phyloP scores from a whole-genome alignment of 35 echinoderm and acorn worm species.

The Lytechinus pictus region DNA sequence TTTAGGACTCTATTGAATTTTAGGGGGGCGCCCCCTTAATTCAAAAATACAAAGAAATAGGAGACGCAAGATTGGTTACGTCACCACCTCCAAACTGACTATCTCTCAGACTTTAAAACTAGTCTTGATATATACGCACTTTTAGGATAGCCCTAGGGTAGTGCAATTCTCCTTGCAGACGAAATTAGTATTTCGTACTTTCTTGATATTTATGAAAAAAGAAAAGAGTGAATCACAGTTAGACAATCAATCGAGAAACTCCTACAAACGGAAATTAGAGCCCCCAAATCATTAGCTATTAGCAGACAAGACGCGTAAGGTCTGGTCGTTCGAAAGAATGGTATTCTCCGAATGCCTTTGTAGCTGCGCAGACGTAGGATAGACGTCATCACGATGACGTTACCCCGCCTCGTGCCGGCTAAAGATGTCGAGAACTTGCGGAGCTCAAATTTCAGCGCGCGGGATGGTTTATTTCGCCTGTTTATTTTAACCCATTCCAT shows the following conservation, averaged over 20 bases:
- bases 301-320: background rate
- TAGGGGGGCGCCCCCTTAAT: background rate
- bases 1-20: background rate
- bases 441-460: background rate
- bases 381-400: background rate
- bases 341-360: background rate
- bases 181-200: background rate
- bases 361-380: background rate
- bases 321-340: background rate
- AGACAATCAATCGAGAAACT: background rate
- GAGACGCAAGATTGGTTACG: background rate
- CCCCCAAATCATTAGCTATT: background rate
- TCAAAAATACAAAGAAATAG: background rate
- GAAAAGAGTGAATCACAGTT: background rate
- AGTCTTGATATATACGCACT: background rate
- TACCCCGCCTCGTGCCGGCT: background rate
- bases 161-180: background rate
- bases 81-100: background rate
- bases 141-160: background rate
- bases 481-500: background rate
- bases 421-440: background rate
- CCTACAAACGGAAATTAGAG: conserved; percentile 15
- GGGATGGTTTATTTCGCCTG: background rate
- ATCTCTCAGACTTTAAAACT: background rate
- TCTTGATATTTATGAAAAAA: background rate